Evolutionary conservation across 2,888 invertebrate species (phyloP), one percentile per base, ranked within the genome.

Genomic region (Sphaerophoria rueppellii): DNA sequence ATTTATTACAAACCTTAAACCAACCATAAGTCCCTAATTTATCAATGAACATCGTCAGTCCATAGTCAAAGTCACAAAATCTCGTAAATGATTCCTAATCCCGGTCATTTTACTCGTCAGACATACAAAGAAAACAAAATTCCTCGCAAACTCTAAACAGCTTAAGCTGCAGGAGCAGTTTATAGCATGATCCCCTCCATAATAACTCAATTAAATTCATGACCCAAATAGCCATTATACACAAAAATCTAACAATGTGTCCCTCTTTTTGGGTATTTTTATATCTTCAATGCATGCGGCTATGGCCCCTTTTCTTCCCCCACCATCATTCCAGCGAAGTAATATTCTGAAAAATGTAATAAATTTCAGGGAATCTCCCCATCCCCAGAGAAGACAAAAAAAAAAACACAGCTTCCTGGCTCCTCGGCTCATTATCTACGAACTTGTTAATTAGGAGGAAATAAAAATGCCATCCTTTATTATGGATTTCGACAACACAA

Each of bases 361-460:
- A 76, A 72, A 76, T 81, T 81, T 71, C 35, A 50, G 24, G 14
- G 24, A 14, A n/a, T 7, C 24, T 24, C 24, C 52, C 1, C 24
- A 12, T 65, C 9, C 54, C 67, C 65, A 54, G 24, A 24, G 54
- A 52, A 9, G 0, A 37, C 4, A 37, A 37, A 40, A 40, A 40
- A 40, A 6, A 40, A 6, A 43, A 54, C 16, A 24, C 48, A 70
- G 54, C 46, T 57, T 72, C 65, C 75, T 46, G 24, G 50, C 48
- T 76, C 57, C 43, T 67, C 32, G 52, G 40, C 61, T 76, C 76
- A 81, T 69, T 72, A 76, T 77, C 81, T 65, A 50, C 14, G 63
- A 81, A 69, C 76, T 73, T 81, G 85, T 85, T 85, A 85, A 85
- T 85, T 85, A 85, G 81, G 77, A 65, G 73, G 65, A 77, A 65